Evolutionary conservation across 2,113 vertebrate species (phyloP).

Genomic region (Brienomyrus longianalis): DNA sequence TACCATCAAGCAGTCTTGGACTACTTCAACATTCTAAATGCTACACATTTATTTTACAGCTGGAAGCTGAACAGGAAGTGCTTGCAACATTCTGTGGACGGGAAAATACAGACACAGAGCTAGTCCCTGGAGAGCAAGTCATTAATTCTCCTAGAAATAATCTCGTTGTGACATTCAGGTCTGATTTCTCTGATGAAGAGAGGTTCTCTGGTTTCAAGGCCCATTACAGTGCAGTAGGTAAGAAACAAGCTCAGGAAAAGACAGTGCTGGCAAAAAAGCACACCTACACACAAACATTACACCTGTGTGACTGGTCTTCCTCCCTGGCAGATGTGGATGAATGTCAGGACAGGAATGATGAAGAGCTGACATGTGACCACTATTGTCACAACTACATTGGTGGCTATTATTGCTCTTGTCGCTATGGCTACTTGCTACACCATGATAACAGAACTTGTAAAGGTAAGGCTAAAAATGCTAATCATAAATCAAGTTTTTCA

Average conservation of each 20-base stretch:
- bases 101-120: constrained; percentile 81
- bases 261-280: background rate
- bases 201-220: constrained; percentile 81
- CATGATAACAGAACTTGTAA: constrained; percentile 87
- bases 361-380: constrained; percentile 80
- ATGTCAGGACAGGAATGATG: constrained; percentile 70
- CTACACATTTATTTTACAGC: constrained; percentile 48
- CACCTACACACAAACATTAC: background rate
- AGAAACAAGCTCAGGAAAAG: constrained; percentile 36
- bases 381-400: constrained; percentile 93
- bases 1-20: background rate
- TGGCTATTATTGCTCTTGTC: constrained; percentile 93
- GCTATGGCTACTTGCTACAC: constrained; percentile 88
- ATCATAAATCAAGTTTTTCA: background rate
- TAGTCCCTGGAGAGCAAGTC: constrained; percentile 65
- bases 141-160: constrained; percentile 67
- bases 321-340: constrained; percentile 79
- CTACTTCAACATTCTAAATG: background rate
- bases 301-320: background rate
- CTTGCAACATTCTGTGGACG: constrained; percentile 80
- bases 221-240: constrained; percentile 83
- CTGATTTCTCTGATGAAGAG: constrained; percentile 93
- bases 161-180: constrained; percentile 74
- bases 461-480: constrained; percentile 58
- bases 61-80: constrained; percentile 73